Base-by-base conservation (phyloP, 1,140 invertebrate species). In the Drosophila grimshawi region DNA sequence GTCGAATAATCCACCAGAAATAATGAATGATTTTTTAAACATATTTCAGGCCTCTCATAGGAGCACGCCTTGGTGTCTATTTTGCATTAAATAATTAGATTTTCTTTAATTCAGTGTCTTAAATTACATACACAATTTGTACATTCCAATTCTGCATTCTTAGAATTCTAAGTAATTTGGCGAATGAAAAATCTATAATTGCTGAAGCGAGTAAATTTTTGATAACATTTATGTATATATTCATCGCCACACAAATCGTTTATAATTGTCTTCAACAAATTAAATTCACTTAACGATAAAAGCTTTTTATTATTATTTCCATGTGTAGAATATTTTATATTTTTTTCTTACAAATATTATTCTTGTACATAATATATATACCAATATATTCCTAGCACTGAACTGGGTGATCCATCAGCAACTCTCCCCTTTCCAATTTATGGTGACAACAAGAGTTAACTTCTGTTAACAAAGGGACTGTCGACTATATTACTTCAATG, bases 361-460 rank as follows among this genome's bases (percentile, higher is more conserved):
- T 19, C 19, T 11, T 27, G 10, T 48, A 45, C 5, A 27, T 46
- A 57, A 10, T 10, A 57, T 4, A 3, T 3, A 41, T 5, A n/a
- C n/a, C n/a, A n/a, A n/a, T n/a, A n/a, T 46, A 52, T 46, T 35
- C 8, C 33, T 35, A 0, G 32, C 10, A 11, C 6, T 43, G 10
- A 43, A 43, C 10, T 43, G 33, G 1, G 45, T 57, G 27, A 64
- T 71, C 52, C 52, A 56, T 71, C 61, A 57, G 55, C 29, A 27
- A 29, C 7, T 3, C n/a, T 11, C 0, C 39, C 2, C 3, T 41
- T 8, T 4, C 19, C 33, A 10, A 7, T 39, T 41, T 39, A 7
- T 68, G 32, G 30, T 64, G 48, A 8, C 53, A 32, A 45, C 29
- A 51, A 41, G 6, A 39, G 27, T 67, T 32, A 67, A 59, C 49